Evolutionary conservation across 35 echinoderm and acorn worm genomes (phyloP).

Genomic region (Chiridota heheva): DNA sequence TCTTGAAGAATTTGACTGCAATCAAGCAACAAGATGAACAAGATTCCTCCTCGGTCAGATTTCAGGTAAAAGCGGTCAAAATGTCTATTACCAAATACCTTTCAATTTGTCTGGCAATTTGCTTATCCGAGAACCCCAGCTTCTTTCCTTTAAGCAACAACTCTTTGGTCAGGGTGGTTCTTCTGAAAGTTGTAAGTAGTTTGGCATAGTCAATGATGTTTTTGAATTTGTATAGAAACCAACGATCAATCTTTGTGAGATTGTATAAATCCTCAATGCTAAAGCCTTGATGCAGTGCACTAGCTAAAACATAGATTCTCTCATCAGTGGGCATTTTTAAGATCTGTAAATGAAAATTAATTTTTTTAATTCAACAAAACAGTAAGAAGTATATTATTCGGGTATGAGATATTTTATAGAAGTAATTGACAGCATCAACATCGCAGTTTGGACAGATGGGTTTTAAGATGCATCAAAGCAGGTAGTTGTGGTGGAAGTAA

Average conservation of each 20-base stretch:
- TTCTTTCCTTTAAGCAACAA: conserved; percentile 72
- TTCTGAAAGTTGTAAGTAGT: conserved; percentile 30
- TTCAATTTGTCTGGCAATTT: conserved; percentile 78
- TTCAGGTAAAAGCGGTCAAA: no score
- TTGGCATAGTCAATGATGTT: conserved; percentile 70
- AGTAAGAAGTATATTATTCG: no score
- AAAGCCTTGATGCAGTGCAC: conserved; percentile 87
- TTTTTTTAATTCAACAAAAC: no score
- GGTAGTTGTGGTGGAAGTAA: no score
- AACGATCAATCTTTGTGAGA: conserved; percentile 93
- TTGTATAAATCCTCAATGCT: conserved; percentile 79
- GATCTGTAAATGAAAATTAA: no score
- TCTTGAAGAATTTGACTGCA: no score
- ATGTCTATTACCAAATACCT: conserved; percentile 53
- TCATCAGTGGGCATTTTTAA: conserved; percentile 81
- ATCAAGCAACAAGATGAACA: no score
- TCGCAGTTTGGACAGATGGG: background rate
- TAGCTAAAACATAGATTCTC: conserved; percentile 86
- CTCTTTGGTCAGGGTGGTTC: conserved; percentile 41
- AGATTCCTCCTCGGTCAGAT: no score
- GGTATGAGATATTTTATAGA: no score
- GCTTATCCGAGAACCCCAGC: conserved; percentile 90
- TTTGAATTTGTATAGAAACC: conserved; percentile 94
- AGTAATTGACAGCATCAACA: background rate
- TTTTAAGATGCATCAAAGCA: no score